Percentiles rank a stretch among this genome's conserved stretches.
These are phyloP conservation scores for Ips typographus DNA, from an alignment of 1,140 invertebrate species.

Conservation along the genomic window DNA sequence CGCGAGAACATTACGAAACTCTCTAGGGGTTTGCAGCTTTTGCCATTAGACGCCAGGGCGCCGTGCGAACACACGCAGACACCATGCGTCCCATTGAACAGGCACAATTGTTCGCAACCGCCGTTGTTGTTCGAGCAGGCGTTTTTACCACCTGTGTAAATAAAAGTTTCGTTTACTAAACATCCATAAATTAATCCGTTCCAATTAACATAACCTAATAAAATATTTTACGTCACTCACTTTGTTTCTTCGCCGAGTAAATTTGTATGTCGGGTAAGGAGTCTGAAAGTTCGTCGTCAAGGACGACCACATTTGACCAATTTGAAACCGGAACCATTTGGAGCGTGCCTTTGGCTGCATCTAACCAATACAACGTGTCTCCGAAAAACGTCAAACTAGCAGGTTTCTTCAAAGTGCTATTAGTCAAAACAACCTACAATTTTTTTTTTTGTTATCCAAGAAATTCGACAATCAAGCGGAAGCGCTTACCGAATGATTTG, in stretches of 20 bases:
- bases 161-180: neutral
- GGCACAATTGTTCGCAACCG: constrained; percentile 72
- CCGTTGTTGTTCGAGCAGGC: constrained; percentile 61
- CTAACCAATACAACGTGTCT: constrained; percentile 86
- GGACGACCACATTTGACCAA: constrained; percentile 56
- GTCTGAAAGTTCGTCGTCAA: constrained; percentile 64
- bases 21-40: constrained; percentile 67
- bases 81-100: constrained; percentile 68
- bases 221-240: neutral
- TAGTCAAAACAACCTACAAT: constrained; percentile 58
- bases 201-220: neutral
- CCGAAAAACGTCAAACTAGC: constrained; percentile 75
- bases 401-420: constrained; percentile 69
- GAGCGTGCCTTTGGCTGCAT: constrained; percentile 67
- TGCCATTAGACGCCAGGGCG: constrained; percentile 62
- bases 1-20: constrained; percentile 76
- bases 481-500: constrained; percentile 55
- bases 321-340: constrained; percentile 63
- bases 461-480: neutral
- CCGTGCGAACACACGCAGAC: constrained; percentile 78
- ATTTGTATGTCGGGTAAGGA: constrained; percentile 73
- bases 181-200: neutral
- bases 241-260: constrained; percentile 59
- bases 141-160: constrained; percentile 4
- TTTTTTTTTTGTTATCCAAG: neutral